Base-by-base conservation (phyloP, 2,113 vertebrate species). In the Emydocephalus ijimae region DNA sequence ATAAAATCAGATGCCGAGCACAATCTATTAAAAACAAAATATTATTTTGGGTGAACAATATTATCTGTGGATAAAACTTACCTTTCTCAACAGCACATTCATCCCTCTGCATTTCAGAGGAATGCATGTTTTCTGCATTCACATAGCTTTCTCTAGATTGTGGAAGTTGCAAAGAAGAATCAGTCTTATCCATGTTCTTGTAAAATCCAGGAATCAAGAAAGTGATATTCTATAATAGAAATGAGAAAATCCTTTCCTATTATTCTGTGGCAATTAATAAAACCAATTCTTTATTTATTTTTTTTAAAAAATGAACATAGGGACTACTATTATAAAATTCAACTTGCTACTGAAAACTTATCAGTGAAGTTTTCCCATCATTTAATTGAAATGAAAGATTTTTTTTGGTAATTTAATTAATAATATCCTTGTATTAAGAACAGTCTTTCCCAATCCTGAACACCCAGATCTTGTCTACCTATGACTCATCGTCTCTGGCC, bases 181-280 rank as follows among this genome's bases (percentile, higher is more conserved):
- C 93, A 0, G 92, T 59, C 29, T 95, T 95, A 55, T 95, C 96
- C 98, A 98, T 98, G 96, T 97, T 97, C 81, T 97, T 97, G 94
- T 98, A 99, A 97, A 99, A 99, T 88, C 97, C 98, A 45, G 99
- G 98, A 93, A 99, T 98, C 96, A 99, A 97, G 95, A 99, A 98
- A 14, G 98, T 98, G 93, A 99, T 97, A 50, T 96, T 98, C 99
- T 99, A 95, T 55, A 96, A 97, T 74, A 93, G 24, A 96, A 48
- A 81, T 0, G 0, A 91, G 91, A 48, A 8, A 34, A 90, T 87
- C 5, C 0, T 85, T 94, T 0, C 4, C 74, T 57, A 64, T 89
- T 48, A 57, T n/a, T 92, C 61, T n/a, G 0, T 61, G 52, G 4
- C 24, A 55, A 61, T 11, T 87, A 94, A 93, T 8, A 43, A 29